These are phyloP conservation scores for Anoplopoma fimbria DNA, from an alignment of 2,113 vertebrate species.

Conservation along the genomic window DNA sequence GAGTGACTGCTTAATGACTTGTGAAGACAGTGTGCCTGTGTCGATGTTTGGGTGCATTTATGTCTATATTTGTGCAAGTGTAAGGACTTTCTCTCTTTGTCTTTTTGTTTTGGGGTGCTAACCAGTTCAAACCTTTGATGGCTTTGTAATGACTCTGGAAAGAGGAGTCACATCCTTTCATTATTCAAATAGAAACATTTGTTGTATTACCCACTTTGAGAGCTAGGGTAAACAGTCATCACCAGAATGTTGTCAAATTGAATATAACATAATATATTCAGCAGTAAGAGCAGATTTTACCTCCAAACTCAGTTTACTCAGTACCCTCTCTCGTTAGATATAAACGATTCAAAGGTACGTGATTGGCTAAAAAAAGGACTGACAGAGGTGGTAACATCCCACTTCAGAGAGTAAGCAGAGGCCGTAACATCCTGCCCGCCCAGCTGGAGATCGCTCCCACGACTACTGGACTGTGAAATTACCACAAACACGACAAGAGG, in stretches of 20 bases:
- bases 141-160: conserved; percentile 56
- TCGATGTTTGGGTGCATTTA: neutral
- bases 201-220: conserved; percentile 29
- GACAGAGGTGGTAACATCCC: neutral
- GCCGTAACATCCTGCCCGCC: conserved; percentile 7
- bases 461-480: conserved; percentile 74
- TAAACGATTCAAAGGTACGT: neutral
- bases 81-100: conserved; percentile 1
- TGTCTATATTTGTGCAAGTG: conserved; percentile 9
- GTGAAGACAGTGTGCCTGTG: conserved; percentile 10
- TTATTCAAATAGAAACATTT: conserved; percentile 36
- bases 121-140: conserved; percentile 42
- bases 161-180: conserved; percentile 33
- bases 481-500: conserved; percentile 63
- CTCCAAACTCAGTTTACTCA: neutral
- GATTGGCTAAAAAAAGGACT: conserved; percentile 5
- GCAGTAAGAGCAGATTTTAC: conserved; percentile 9
- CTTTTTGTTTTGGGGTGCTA: neutral
- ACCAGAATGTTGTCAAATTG: conserved; percentile 30
- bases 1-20: conserved; percentile 27
- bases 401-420: conserved; percentile 17
- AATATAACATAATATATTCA: conserved; percentile 22
- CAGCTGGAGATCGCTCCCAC: conserved; percentile 43
- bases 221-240: conserved; percentile 34
- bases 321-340: conserved; percentile 11